Evolutionary conservation across 2,797 vertebrate species (phyloP), one percentile per base, ranked within the genome.

Genomic region (Chaetophractus vellerosus): DNA sequence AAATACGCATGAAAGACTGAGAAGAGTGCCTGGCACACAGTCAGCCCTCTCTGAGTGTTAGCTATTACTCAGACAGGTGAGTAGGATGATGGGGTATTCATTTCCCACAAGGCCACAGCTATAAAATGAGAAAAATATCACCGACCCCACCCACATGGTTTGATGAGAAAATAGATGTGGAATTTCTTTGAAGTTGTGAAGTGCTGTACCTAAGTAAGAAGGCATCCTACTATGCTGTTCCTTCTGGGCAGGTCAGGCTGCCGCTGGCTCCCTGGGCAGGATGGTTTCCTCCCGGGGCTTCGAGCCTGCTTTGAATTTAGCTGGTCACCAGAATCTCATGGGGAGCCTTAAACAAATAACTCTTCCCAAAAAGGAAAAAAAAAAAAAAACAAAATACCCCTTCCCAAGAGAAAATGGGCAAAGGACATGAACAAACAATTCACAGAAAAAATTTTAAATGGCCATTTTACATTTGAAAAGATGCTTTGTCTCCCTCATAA

Each of bases 181-280:
- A 55, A 82, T 82, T 80, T 90, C 89, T 71, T 75, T 61, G 91
- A 90, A 79, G 89, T 38, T 66, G 24, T 11, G 28, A 41, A 41
- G 68, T 61, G 52, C 52, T 80, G 87, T 76, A 52, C 11, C 4
- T 8, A 50, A 88, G 57, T 12, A n/a, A 66, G 50, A 28, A 12
- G 2, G n/a, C 64, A 71, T 59, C 83, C 26, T 14, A 74, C 61
- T 48, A 38, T 1, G 4, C n/a, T 41, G 3, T 50, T 66, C 59
- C 48, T 69, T 76, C 24, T 61, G 41, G 72, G 61, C 12, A n/a
- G 28, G 57, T 19, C 41, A 6, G 11, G 24, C 90, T 61, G 26
- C 87, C 24, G 55, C 45, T 72, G 41, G 81, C 45, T 45, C 8
- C 38, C 33, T 6, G 9, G 36, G 33, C 16, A 48, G 19, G 59